phyloP scores from a whole-genome alignment of 2,113 vertebrate genomes.

The Saiga tatarica region DNA sequence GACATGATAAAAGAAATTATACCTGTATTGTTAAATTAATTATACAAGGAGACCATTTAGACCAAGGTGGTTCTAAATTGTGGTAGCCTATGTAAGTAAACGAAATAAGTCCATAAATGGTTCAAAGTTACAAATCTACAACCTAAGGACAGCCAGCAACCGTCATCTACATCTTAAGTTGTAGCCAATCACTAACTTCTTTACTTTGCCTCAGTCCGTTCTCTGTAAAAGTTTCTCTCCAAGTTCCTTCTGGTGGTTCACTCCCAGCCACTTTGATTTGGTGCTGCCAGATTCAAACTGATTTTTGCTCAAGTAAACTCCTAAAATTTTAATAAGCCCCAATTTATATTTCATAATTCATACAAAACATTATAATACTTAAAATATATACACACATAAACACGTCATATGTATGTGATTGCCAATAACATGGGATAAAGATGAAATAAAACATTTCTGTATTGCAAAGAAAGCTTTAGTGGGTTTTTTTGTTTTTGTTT shows the following conservation, averaged over 20 bases:
- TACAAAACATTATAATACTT: background rate
- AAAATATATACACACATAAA: background rate
- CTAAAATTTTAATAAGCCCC: background rate
- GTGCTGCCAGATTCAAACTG: background rate
- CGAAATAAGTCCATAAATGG: background rate
- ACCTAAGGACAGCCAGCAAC: background rate
- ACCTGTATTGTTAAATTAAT: background rate
- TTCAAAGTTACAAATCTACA: background rate
- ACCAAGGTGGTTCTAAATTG: background rate
- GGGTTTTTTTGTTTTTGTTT: too few species aligned
- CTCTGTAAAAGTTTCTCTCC: background rate
- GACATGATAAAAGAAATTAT: background rate
- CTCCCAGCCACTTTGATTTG: background rate
- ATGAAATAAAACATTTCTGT: background rate
- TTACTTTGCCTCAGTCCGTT: background rate
- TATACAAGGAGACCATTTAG: background rate
- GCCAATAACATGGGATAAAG: background rate
- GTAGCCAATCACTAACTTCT: background rate
- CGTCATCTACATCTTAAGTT: background rate
- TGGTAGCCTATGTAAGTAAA: background rate
- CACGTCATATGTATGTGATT: background rate
- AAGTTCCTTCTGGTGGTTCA: background rate
- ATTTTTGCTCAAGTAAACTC: background rate
- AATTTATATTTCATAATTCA: background rate
- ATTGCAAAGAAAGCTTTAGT: background rate